A percentile compares a stretch with the other conserved stretches of the same genome.
These are phyloP conservation scores for Meandrina meandrites DNA, from an alignment of 92 coral and sea anemone genomes.

Conservation along the genomic window DNA sequence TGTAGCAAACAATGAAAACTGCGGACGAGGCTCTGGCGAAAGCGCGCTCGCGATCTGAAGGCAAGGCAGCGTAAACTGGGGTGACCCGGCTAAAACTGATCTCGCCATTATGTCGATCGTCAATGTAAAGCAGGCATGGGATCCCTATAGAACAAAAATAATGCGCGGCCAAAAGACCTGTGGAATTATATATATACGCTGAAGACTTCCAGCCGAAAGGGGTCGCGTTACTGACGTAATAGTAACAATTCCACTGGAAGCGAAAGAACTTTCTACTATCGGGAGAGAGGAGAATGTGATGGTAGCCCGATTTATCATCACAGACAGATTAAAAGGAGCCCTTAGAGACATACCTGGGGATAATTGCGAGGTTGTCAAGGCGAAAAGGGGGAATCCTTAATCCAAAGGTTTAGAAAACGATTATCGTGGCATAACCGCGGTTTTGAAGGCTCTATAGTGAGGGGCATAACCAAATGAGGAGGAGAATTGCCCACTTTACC, in stretches of 20 bases:
- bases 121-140: constrained; percentile 47
- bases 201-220: constrained; percentile 11
- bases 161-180: constrained; percentile 29
- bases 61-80: not conserved
- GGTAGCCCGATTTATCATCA: constrained; percentile 34
- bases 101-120: constrained; percentile 50
- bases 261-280: constrained; percentile 27
- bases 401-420: constrained; percentile 37
- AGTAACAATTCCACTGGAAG: constrained; percentile 10
- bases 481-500: constrained; percentile 45
- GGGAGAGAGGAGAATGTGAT: constrained; percentile 30
- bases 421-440: constrained; percentile 38
- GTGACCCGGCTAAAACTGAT: not conserved
- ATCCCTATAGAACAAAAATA: constrained; percentile 29
- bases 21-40: constrained; percentile 13
- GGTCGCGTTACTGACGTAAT: not conserved
- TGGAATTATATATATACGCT: constrained; percentile 15
- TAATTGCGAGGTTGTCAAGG: constrained; percentile 6
- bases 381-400: constrained; percentile 9
- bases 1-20: constrained; percentile 10
- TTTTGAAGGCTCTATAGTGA: constrained; percentile 23
- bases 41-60: too few species aligned
- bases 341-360: constrained; percentile 21
- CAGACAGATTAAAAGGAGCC: constrained; percentile 32
- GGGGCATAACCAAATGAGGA: constrained; percentile 45